Evolutionary conservation across 2,797 vertebrate species (phyloP).

Genomic region (Streptopelia turtur): DNA sequence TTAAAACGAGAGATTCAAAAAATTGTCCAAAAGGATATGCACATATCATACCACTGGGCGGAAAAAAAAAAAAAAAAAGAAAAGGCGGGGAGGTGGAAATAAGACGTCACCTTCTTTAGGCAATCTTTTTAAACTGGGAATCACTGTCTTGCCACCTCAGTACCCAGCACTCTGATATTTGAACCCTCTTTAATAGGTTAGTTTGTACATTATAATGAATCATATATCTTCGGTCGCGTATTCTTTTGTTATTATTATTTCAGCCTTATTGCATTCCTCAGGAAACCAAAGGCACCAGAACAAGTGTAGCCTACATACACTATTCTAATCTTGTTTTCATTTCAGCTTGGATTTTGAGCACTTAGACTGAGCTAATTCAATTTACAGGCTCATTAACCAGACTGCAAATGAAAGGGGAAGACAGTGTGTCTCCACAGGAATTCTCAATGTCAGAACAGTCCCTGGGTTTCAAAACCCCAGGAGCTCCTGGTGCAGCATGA

Average conservation of each 20-base stretch:
- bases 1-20: not conserved
- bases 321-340: not conserved
- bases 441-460: not conserved
- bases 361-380: slow-evolving; percentile 62
- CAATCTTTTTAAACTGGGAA: not conserved
- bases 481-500: not conserved
- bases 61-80: not conserved
- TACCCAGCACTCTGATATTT: not conserved
- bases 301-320: not conserved
- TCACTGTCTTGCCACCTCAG: not conserved
- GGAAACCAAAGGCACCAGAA: not conserved
- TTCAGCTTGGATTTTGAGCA: slow-evolving; percentile 8
- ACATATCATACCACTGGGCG: not conserved
- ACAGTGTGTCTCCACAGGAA: not conserved
- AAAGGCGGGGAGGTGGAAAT: not conserved
- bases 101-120: not conserved
- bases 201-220: not conserved
- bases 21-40: not conserved
- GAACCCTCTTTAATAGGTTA: not conserved
- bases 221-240: not conserved
- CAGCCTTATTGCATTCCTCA: not conserved
- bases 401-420: slow-evolving; percentile 51
- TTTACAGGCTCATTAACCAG: slow-evolving; percentile 73
- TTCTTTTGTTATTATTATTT: not conserved
- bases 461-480: not conserved